Evolutionary conservation across 2,888 invertebrate genomes (phyloP).

Genomic region (Dendrolimus pini): DNA sequence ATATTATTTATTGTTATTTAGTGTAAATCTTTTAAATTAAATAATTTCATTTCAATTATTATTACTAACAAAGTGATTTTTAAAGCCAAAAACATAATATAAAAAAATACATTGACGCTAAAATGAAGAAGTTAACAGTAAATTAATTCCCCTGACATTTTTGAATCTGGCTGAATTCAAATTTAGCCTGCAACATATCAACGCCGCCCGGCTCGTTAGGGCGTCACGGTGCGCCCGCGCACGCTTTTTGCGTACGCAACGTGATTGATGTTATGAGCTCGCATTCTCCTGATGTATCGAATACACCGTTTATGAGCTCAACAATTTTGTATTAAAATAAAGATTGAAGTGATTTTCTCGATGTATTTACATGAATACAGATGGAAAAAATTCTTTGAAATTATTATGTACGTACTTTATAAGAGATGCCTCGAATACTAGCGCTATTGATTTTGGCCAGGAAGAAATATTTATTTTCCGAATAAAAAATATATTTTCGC

Average conservation of each 20-base stretch:
- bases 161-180: not conserved
- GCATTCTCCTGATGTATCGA: slow-evolving; percentile 11
- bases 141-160: not conserved
- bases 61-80: too few species aligned
- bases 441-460: too few species aligned
- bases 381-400: not conserved
- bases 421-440: too few species aligned
- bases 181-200: slow-evolving; percentile 5
- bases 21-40: too few species aligned
- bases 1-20: too few species aligned
- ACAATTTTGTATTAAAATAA: slow-evolving; percentile 1
- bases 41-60: too few species aligned
- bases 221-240: slow-evolving; percentile 8
- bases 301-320: slow-evolving; percentile 1
- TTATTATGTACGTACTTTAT: not conserved
- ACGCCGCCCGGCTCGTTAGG: slow-evolving; percentile 7
- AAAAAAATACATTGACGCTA: too few species aligned
- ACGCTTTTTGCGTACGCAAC: slow-evolving; percentile 8
- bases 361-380: not conserved
- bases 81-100: too few species aligned
- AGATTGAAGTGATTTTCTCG: not conserved
- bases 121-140: not conserved
- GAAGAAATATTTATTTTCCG: too few species aligned
- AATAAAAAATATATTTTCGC: too few species aligned
- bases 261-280: slow-evolving; percentile 12